Conservation (phyloP, 2,113 vertebrate genomes). For the Menura novaehollandiae region DNA sequence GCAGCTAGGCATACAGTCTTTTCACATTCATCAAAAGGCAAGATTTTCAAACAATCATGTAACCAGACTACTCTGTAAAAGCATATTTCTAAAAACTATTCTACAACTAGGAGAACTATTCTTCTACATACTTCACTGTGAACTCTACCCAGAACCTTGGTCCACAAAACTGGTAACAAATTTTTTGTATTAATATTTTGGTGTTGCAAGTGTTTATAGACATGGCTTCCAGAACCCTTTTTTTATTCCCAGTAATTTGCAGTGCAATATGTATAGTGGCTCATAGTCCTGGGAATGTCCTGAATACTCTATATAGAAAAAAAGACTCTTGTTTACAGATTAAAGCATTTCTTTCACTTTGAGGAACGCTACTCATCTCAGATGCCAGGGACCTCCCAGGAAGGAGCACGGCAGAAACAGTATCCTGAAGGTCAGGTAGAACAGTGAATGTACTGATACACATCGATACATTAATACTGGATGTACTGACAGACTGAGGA, state of each 20-base stretch:
- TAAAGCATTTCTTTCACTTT: neutral
- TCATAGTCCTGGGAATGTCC: neutral
- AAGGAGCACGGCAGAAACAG: neutral
- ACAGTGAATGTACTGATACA: neutral
- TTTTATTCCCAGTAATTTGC: neutral
- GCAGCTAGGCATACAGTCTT: neutral
- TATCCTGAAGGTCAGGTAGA: neutral
- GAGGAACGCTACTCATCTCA: neutral
- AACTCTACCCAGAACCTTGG: neutral
- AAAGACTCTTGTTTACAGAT: neutral
- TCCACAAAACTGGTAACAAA: neutral
- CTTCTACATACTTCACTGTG: neutral
- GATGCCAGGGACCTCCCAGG: neutral
- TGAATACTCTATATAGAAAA: accelerated
- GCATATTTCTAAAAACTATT: neutral
- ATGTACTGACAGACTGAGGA: neutral
- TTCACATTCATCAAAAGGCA: neutral
- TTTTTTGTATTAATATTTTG: neutral
- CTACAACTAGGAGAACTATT: neutral
- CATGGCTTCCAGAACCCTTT: neutral
- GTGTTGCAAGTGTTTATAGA: neutral
- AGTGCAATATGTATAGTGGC: neutral
- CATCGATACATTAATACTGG: neutral
- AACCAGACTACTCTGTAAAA: neutral
- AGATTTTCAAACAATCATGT: neutral